These are phyloP conservation scores for Aurelia aurita complex sp. Pacific DNA, from an alignment of 30 jellyfish, hydroid and myxozoan genomes.

Conservation along the genomic window DNA sequence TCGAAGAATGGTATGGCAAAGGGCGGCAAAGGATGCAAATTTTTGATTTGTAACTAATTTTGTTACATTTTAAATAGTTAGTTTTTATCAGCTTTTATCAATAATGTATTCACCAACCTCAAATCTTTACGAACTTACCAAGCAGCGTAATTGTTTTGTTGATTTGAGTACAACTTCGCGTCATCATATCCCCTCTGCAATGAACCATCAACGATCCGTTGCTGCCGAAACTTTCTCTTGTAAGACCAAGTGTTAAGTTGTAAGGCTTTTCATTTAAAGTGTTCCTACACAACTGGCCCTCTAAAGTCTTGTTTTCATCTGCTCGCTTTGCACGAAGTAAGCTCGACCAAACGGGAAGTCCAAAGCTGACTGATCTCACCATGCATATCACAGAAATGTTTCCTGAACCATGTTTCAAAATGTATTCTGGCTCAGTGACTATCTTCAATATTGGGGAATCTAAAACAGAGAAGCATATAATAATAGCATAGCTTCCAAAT, in stretches of 20 bases:
- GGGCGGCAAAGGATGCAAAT: too few relatives aligned
- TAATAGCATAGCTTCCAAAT: too few relatives aligned
- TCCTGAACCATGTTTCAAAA: not conserved
- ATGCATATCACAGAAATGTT: slow-evolving; percentile 26
- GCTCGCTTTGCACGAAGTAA: not conserved
- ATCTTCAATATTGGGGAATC: slow-evolving; percentile 28
- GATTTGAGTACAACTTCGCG: slow-evolving; percentile 10
- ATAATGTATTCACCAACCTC: too few relatives aligned
- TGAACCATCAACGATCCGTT: not conserved
- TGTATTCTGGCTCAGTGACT: not conserved
- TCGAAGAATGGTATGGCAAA: too few relatives aligned
- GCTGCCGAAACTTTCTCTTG: slow-evolving; percentile 19
- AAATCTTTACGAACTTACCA: slow-evolving; percentile 8
- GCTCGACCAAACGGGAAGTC: not conserved
- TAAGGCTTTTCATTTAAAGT: not conserved
- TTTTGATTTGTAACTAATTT: too few relatives aligned
- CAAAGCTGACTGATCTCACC: not conserved
- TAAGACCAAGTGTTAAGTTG: slow-evolving; percentile 8
- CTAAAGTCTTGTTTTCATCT: not conserved
- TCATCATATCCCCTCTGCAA: slow-evolving; percentile 6
- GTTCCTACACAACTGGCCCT: not conserved
- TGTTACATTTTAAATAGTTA: too few relatives aligned
- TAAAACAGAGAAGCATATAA: not conserved
- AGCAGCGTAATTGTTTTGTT: not conserved
- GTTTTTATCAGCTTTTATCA: too few relatives aligned